These are phyloP conservation scores for Eremobia ochroleuca DNA, from an alignment of 2,888 invertebrate species.

Conservation along the genomic window DNA sequence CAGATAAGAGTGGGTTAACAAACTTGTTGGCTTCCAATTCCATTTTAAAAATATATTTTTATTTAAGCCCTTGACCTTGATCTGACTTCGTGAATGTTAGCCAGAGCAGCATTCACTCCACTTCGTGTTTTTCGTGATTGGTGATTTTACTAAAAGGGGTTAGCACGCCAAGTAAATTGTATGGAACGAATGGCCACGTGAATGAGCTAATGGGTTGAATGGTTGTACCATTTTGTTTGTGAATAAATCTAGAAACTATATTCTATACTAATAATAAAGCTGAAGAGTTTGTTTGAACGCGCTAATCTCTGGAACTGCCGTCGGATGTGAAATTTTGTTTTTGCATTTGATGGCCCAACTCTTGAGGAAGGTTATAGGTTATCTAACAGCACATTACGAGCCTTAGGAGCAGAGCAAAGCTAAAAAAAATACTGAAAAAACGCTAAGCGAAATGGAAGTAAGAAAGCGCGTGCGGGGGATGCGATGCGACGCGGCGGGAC, in stretches of 20 bases:
- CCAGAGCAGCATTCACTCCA: background rate
- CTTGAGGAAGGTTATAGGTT: too few species aligned
- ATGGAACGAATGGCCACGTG: constrained; percentile 18
- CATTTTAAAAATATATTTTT: background rate
- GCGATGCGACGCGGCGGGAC: too few species aligned
- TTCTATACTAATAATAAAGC: background rate
- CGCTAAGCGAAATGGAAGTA: background rate
- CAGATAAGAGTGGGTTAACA: background rate
- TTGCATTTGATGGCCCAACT: background rate
- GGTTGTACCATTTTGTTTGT: background rate
- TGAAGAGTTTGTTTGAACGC: background rate
- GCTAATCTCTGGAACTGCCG: background rate
- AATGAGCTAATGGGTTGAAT: background rate
- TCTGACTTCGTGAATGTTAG: background rate
- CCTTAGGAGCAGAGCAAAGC: background rate
- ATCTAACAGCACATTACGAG: background rate
- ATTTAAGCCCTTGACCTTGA: background rate
- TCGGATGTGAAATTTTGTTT: background rate
- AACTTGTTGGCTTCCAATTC: background rate
- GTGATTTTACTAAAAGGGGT: constrained; percentile 42
- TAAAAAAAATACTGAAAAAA: background rate
- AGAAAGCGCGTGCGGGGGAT: too few species aligned
- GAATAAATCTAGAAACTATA: background rate
- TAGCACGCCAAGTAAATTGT: background rate
- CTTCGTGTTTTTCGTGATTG: constrained; percentile 14